These are phyloP conservation scores for Baccha elongata DNA, from an alignment of 2,888 invertebrate species.

Conservation along the genomic window DNA sequence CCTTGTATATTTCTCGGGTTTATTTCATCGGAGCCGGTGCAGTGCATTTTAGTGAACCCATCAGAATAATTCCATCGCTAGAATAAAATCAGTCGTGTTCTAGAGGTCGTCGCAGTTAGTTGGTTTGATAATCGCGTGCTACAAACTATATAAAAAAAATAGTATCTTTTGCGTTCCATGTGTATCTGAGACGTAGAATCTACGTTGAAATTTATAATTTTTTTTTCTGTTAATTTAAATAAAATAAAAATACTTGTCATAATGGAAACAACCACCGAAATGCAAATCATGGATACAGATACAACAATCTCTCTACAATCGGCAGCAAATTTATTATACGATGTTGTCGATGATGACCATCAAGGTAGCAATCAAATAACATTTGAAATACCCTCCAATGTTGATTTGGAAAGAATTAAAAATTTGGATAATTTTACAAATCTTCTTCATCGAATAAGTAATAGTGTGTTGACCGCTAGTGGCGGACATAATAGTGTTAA, in stretches of 20 bases:
- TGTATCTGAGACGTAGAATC: conserved; percentile 48
- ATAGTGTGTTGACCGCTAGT: conserved; percentile 74
- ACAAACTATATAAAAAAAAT: not conserved
- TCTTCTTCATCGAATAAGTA: conserved; percentile 79
- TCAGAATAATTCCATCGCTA: conserved; percentile 57
- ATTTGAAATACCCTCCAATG: conserved; percentile 81
- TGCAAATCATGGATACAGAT: conserved; percentile 51
- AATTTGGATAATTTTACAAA: conserved; percentile 80
- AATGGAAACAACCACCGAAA: conserved; percentile 68
- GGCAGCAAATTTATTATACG: conserved; percentile 65
- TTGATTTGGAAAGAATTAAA: conserved; percentile 81
- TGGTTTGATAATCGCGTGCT: conserved; percentile 41
- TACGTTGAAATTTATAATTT: conserved; percentile 14
- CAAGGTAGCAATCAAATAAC: conserved; percentile 80
- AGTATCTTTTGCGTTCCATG: conserved; percentile 45
- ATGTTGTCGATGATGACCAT: conserved; percentile 77
- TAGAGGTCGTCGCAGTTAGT: conserved; percentile 56
- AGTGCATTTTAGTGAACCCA: conserved; percentile 57
- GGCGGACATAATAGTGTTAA: conserved; percentile 55
- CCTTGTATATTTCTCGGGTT: not conserved
- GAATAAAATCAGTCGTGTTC: conserved; percentile 73
- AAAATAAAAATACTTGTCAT: not conserved
- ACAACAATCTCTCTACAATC: conserved; percentile 60
- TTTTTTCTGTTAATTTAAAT: conserved; percentile 11
- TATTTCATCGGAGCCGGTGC: conserved; percentile 49